These are phyloP conservation scores for Caenorhabditis brenneri DNA, from an alignment of 1,140 invertebrate genomes.

Conservation along the genomic window DNA sequence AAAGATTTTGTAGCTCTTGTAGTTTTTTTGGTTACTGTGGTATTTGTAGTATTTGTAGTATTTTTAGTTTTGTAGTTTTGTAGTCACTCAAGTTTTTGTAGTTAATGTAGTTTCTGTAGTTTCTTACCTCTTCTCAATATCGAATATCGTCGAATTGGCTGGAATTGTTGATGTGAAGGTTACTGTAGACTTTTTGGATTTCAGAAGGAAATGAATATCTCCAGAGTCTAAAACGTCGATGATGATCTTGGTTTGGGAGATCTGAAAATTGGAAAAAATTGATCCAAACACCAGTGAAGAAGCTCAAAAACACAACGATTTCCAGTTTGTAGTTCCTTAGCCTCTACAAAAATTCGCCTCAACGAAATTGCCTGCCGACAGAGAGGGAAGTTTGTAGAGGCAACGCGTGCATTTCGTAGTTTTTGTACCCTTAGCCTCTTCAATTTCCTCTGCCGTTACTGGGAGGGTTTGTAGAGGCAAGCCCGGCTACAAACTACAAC, in stretches of 20 bases:
- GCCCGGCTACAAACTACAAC: not conserved
- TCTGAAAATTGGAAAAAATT: not conserved
- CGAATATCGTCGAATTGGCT: not conserved
- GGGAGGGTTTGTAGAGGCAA: not conserved
- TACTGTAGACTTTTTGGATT: not conserved
- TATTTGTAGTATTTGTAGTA: no score
- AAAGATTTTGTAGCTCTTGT: no score
- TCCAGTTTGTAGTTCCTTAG: no score
- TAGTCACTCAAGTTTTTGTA: no score
- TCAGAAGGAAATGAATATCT: slow-evolving; percentile 1
- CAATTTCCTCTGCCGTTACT: no score
- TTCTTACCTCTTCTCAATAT: not conserved
- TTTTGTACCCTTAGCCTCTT: not conserved
- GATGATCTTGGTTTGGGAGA: not conserved
- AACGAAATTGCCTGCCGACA: no score
- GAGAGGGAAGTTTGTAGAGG: no score
- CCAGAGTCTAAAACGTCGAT: not conserved
- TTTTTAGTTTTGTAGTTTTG: no score
- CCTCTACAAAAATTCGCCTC: not conserved
- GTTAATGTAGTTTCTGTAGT: slow-evolving; percentile 20
- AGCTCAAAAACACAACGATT: no score
- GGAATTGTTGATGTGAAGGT: not conserved
- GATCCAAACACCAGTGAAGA: no score
- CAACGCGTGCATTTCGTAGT: not conserved
- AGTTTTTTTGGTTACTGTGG: no score